Evolutionary conservation across 2,797 vertebrate species (phyloP), one percentile per base, ranked within the genome.

Genomic region (Alosa sapidissima): DNA sequence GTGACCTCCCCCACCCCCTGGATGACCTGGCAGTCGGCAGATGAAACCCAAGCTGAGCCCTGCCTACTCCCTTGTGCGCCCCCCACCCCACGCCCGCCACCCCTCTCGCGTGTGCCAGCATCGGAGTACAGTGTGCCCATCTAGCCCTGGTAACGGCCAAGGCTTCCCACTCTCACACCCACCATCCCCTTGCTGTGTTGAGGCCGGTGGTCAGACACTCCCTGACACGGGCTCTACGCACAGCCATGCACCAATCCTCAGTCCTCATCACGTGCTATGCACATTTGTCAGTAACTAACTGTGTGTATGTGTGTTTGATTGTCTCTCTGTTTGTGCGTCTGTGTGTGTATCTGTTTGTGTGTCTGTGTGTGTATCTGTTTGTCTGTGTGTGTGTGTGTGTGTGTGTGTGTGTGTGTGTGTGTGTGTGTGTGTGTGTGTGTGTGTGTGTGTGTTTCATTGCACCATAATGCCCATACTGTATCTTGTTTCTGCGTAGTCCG

Each of bases 61-160:
- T 68, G 0, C 16, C 81, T 82, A 85, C 84, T 88, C 84, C 87
- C 33, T 75, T 13, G 68, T 84, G 81, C 88, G 81, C 68, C 68
- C 24, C 10, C 24, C 62, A 14, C 62, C 51, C 51, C 49, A 51
- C 54, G 54, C 54, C 54, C 54, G 54, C 54, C 55, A 21, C 33
- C 68, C 68, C 33, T 13, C 51, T 11, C 51, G 51, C 24, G 68
- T 45, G 68, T 84, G 65, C 58, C 81, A 86, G 83, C 36, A 82
- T 82, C 41, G 83, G 75, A 68, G 72, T 68, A 60, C 81, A 60
- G 84, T 68, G 60, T 88, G 85, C 86, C 85, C 87, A 81, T 85
- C 88, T 88, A 75, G 90, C 88, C 86, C 33, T 2, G 48, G 84
- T 86, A 55, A 7, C n/a, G 88, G 88, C 87, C 82, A 87, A 91